These are phyloP conservation scores for Phlogophora meticulosa DNA, from an alignment of 2,888 invertebrate genomes.

Conservation along the genomic window DNA sequence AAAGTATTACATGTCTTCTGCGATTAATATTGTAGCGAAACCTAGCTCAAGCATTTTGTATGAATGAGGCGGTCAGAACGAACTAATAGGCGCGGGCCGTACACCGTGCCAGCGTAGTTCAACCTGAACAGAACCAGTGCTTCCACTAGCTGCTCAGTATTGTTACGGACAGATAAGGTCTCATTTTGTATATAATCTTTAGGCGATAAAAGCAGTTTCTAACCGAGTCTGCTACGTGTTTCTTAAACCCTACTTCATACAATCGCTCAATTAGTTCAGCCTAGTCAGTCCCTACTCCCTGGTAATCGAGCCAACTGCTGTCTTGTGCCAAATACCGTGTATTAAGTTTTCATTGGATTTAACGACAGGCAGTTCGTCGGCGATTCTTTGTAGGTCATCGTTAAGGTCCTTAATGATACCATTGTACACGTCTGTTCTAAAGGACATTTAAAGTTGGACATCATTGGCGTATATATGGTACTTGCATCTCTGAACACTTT, in stretches of 20 bases:
- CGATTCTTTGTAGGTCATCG: not conserved
- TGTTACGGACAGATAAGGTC: too few relatives aligned
- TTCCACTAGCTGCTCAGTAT: too few relatives aligned
- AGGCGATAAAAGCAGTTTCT: not conserved
- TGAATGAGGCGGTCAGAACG: too few relatives aligned
- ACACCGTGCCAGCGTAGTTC: not conserved
- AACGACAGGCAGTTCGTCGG: not conserved
- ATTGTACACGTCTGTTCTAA: too few relatives aligned
- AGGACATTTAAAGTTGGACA: not conserved
- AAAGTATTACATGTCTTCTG: too few relatives aligned
- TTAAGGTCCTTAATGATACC: too few relatives aligned
- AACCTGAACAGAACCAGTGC: not conserved
- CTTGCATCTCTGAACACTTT: not conserved
- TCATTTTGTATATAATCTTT: not conserved
- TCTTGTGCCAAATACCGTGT: not conserved
- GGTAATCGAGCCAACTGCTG: not conserved
- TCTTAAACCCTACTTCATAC: not conserved
- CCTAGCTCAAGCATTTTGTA: too few relatives aligned
- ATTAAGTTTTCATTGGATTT: not conserved
- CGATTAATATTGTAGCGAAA: too few relatives aligned
- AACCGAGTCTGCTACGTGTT: not conserved
- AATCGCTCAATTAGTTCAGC: too few relatives aligned
- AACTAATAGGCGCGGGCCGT: not conserved
- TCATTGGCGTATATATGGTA: not conserved
- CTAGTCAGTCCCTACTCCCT: too few relatives aligned